Percentiles rank a stretch among this genome's conserved stretches.
Evolutionary conservation across 2,113 vertebrate species (phyloP).

Genomic region (Varanus komodoensis): DNA sequence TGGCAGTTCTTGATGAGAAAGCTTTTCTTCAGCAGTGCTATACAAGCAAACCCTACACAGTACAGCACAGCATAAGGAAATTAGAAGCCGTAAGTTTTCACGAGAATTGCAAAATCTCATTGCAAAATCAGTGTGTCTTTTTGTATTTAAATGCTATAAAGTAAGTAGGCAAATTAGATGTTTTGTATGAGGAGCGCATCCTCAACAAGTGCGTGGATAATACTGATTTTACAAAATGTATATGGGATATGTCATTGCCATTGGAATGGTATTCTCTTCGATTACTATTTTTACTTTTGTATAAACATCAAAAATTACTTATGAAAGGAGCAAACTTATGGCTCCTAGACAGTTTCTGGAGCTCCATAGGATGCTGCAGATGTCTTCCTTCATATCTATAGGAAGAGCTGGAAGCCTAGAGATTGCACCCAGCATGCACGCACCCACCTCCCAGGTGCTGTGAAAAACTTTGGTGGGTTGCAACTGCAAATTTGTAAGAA

Average conservation of each 20-base stretch:
- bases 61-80: conserved; percentile 66
- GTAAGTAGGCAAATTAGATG: not conserved
- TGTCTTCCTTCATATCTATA: no score
- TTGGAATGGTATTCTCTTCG: not conserved
- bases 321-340: no score
- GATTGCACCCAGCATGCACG: no score
- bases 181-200: not conserved
- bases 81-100: conserved; percentile 78
- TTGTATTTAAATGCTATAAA: not conserved
- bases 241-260: not conserved
- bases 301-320: not conserved
- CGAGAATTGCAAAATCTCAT: not conserved
- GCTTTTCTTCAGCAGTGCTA: conserved; percentile 73
- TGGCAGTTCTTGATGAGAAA: conserved; percentile 73
- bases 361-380: no score
- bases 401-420: no score
- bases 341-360: no score
- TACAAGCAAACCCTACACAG: conserved; percentile 53
- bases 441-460: no score
- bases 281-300: not conserved
- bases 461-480: no score
- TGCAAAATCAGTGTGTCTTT: not conserved
- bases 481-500: no score
- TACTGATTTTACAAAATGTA: not conserved
- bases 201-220: not conserved